phyloP scores from a whole-genome alignment of 2,888 invertebrate genomes.

The Amphipyra tragopoginis region DNA sequence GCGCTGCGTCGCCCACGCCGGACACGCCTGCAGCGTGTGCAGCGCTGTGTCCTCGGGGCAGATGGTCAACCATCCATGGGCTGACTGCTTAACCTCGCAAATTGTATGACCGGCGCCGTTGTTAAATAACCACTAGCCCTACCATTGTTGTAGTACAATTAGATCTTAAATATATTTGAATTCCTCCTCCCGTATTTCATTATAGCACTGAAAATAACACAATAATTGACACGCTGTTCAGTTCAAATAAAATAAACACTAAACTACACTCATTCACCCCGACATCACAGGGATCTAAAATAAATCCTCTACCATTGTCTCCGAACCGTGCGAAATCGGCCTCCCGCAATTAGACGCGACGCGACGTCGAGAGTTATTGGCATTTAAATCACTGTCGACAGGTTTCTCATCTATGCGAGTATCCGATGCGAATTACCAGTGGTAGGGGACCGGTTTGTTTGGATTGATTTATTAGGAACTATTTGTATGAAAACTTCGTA shows the following conservation, averaged over 20 bases:
- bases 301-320: constrained; percentile 67
- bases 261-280: constrained; percentile 41
- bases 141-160: no score
- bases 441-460: constrained; percentile 53
- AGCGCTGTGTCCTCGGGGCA: no score
- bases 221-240: constrained; percentile 9
- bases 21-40: no score
- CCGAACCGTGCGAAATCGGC: constrained; percentile 67
- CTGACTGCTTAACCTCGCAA: no score
- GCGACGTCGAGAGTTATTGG: constrained; percentile 64
- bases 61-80: no score
- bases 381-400: constrained; percentile 69
- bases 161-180: no score
- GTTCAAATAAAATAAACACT: constrained; percentile 33
- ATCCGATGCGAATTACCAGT: constrained; percentile 47
- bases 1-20: no score
- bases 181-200: no score
- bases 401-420: constrained; percentile 56
- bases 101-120: no score
- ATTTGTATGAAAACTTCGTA: constrained; percentile 53
- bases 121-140: no score
- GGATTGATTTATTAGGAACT: constrained; percentile 47
- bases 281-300: constrained; percentile 50
- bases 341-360: constrained; percentile 67
- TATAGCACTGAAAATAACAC: constrained; percentile 17